Conservation (phyloP, 1,140 invertebrate genomes). For the Antheraea mylitta region DNA sequence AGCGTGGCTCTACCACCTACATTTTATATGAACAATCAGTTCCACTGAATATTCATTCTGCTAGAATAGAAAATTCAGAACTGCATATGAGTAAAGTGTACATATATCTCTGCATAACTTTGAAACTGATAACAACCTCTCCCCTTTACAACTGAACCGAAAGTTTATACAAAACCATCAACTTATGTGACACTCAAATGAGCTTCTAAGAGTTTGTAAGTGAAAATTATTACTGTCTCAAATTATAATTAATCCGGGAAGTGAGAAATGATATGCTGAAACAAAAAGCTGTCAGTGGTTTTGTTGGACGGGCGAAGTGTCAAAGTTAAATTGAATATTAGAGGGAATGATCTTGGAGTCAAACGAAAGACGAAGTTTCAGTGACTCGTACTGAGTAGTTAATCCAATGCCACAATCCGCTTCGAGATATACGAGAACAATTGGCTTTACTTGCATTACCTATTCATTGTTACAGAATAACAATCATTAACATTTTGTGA, state of each 20-base stretch:
- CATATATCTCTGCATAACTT: not conserved
- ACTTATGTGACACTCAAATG: constrained; percentile 21
- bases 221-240: constrained; percentile 34
- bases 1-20: too few species aligned
- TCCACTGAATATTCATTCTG: too few species aligned
- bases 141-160: not conserved
- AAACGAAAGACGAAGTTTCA: constrained; percentile 47
- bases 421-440: constrained; percentile 64
- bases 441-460: constrained; percentile 56
- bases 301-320: constrained; percentile 67
- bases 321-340: constrained; percentile 79
- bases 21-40: too few species aligned
- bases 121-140: not conserved
- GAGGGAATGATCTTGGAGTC: constrained; percentile 65
- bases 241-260: constrained; percentile 44
- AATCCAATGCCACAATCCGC: constrained; percentile 73
- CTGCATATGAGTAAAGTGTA: not conserved
- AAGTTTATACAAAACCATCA: constrained; percentile 4
- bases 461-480: constrained; percentile 45
- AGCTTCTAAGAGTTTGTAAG: constrained; percentile 20
- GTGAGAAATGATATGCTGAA: constrained; percentile 37
- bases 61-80: not conserved
- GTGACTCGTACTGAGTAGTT: constrained; percentile 62
- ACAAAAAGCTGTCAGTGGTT: constrained; percentile 66
- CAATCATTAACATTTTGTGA: constrained; percentile 3